Percentiles rank a stretch among this genome's conserved stretches.
phyloP scores from a whole-genome alignment of 2,113 vertebrate genomes.

The Heteronetta atricapilla region DNA sequence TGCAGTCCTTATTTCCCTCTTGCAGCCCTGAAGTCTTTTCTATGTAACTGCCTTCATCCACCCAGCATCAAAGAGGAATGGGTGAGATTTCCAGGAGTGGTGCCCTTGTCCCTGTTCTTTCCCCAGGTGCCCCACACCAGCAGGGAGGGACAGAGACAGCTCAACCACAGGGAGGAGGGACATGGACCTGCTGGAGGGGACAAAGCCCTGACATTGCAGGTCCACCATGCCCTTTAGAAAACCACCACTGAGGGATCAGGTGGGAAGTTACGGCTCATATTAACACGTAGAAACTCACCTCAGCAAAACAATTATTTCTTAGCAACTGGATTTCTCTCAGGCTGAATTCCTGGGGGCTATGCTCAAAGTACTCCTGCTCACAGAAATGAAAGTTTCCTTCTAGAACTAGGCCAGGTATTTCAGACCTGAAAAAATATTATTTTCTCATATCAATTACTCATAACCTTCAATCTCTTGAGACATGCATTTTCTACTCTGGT shows the following conservation, averaged over 20 bases:
- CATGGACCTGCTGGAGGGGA: fast-evolving
- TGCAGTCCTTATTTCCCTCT: neutral
- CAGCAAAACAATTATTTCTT: neutral
- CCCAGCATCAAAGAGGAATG: neutral
- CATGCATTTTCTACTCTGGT: fast-evolving
- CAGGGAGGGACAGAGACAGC: neutral
- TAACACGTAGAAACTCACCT: neutral
- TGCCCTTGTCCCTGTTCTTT: neutral
- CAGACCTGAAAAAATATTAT: neutral
- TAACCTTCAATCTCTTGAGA: neutral
- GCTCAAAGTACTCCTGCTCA: neutral
- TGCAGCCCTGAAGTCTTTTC: neutral
- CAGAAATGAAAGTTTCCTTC: neutral
- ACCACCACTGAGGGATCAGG: neutral
- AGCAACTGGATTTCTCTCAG: neutral
- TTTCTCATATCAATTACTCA: neutral
- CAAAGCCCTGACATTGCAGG: neutral
- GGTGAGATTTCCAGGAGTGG: neutral
- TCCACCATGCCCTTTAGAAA: neutral
- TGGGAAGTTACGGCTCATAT: neutral
- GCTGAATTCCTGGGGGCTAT: neutral
- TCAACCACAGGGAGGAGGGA: neutral
- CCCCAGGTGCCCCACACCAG: neutral
- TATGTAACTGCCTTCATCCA: neutral
- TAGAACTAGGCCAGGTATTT: neutral